These are phyloP conservation scores for Tribolium madens DNA, from an alignment of 1,140 invertebrate species.

Conservation along the genomic window DNA sequence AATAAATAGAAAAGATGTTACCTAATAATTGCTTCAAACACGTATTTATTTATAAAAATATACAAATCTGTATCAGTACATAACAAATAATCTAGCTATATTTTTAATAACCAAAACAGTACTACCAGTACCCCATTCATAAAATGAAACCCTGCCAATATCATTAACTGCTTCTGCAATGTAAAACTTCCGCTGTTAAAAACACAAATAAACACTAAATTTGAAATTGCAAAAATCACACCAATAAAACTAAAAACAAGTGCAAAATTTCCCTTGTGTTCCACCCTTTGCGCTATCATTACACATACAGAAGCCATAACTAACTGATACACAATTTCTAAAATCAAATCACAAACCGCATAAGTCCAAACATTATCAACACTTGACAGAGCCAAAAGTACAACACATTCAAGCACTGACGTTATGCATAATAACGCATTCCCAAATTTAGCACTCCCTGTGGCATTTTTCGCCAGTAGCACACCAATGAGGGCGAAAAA, in stretches of 20 bases:
- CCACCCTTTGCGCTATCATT: not conserved
- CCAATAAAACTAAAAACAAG: conserved; percentile 25
- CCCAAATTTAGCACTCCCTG: not conserved
- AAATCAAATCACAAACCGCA: not conserved
- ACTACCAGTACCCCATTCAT: not conserved
- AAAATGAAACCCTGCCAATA: not conserved
- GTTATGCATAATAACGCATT: not conserved
- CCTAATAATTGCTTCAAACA: too few species aligned
- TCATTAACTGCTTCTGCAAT: not conserved
- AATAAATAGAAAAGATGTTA: too few species aligned
- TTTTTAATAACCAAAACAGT: not conserved
- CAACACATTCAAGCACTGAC: not conserved
- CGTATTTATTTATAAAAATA: too few species aligned
- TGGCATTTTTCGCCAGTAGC: not conserved
- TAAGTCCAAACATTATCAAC: not conserved
- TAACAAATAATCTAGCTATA: not conserved
- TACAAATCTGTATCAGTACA: too few species aligned
- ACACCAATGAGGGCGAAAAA: not conserved
- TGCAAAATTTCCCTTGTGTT: not conserved
- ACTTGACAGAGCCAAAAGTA: not conserved
- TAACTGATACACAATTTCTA: not conserved
- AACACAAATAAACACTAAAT: not conserved
- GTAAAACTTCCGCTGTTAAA: not conserved
- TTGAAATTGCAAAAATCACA: not conserved
- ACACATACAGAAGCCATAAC: not conserved